A percentile compares a stretch with the other conserved stretches of the same genome.
These are phyloP conservation scores for Tenthredo amoena DNA, from an alignment of 2,888 invertebrate species.

Conservation along the genomic window DNA sequence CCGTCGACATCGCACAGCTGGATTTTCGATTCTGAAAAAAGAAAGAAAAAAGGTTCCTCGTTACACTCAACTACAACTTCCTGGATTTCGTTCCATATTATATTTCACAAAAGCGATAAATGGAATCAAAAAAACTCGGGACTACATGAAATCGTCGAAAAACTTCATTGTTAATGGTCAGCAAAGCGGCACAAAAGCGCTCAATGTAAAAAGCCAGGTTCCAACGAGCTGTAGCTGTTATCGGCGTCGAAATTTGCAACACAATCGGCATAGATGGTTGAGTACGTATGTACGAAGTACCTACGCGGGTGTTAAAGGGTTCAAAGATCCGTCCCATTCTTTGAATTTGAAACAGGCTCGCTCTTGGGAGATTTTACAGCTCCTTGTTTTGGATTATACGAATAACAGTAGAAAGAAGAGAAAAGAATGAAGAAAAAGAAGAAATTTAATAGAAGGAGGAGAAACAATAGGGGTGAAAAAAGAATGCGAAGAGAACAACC, in stretches of 20 bases:
- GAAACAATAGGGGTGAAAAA: not conserved
- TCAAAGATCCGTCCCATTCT: not conserved
- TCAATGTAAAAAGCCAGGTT: conserved; percentile 4
- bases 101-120: not conserved
- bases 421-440: not conserved
- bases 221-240: not conserved
- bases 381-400: not conserved
- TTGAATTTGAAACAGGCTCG: not conserved
- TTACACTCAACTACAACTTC: not conserved
- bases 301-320: not conserved
- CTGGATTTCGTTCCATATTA: no score
- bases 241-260: not conserved
- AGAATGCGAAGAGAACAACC: not conserved
- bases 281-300: not conserved
- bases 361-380: not conserved
- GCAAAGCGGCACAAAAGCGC: not conserved
- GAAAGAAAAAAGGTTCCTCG: not conserved
- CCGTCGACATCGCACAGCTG: conserved; percentile 4
- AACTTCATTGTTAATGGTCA: not conserved
- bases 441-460: not conserved
- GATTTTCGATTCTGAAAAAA: conserved; percentile 4
- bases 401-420: not conserved
- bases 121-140: not conserved
- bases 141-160: not conserved
- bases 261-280: not conserved